Percentiles rank a stretch among this genome's conserved stretches.
phyloP scores from a whole-genome alignment of 2,888 invertebrate species.

The Ormyrus labotus region DNA sequence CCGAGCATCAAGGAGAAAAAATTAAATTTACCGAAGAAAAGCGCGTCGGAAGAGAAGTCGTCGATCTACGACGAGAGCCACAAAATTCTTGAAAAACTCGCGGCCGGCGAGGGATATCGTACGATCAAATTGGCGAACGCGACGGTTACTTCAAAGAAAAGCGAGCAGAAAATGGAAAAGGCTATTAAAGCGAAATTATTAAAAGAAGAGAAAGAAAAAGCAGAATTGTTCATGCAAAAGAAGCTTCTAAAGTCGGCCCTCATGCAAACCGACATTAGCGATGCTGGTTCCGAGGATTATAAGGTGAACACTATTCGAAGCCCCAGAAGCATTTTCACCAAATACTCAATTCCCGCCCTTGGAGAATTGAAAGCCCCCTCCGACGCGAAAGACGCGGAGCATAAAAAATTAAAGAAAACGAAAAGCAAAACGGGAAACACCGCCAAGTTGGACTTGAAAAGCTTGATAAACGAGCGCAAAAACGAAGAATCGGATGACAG shows the following conservation, averaged over 20 bases:
- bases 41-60: conserved; percentile 3
- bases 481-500: conserved; percentile 38
- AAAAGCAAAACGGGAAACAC: conserved; percentile 7
- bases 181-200: conserved; percentile 1
- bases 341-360: background rate
- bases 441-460: background rate
- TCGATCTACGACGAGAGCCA: background rate
- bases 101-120: conserved; percentile 17
- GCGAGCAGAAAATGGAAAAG: background rate
- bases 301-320: background rate
- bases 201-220: conserved; percentile 8
- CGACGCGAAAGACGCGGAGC: background rate
- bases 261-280: conserved; percentile 2
- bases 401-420: background rate
- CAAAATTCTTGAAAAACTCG: background rate
- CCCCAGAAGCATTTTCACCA: conserved; percentile 27
- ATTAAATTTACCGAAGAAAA: conserved; percentile 1
- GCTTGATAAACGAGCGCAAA: background rate
- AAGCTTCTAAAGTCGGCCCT: conserved; percentile 24
- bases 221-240: conserved; percentile 22
- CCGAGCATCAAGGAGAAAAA: background rate
- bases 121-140: background rate
- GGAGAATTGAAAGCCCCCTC: background rate
- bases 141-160: background rate
- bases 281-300: conserved; percentile 3